These are phyloP conservation scores for Temnothorax ravouxi DNA, from an alignment of 2,888 invertebrate genomes.

Conservation along the genomic window DNA sequence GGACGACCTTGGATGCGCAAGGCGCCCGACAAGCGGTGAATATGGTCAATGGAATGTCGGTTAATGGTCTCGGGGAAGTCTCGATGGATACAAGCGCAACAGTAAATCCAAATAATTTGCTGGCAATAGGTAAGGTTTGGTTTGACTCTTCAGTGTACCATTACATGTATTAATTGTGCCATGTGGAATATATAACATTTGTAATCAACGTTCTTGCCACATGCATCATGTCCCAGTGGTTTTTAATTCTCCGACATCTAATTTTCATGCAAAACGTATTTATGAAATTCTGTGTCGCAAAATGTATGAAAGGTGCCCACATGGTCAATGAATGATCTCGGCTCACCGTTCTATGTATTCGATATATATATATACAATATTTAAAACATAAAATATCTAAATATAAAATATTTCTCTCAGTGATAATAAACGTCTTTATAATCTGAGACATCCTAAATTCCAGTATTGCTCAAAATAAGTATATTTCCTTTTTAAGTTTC, in stretches of 20 bases:
- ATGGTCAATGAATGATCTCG: conserved; percentile 21
- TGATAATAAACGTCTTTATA: conserved; percentile 27
- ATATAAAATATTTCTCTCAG: conserved; percentile 29
- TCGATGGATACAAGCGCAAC: conserved; percentile 90
- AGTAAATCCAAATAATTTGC: conserved; percentile 87
- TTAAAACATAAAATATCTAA: conserved; percentile 25
- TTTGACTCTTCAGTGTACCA: conserved; percentile 59
- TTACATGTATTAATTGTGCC: conserved; percentile 53
- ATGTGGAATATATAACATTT: conserved; percentile 43
- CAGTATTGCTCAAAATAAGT: conserved; percentile 42
- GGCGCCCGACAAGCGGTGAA: conserved; percentile 90
- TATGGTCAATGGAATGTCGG: conserved; percentile 92
- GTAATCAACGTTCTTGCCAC: conserved; percentile 42
- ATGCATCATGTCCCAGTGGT: conserved; percentile 6
- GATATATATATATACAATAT: conserved; percentile 21
- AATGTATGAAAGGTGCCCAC: conserved; percentile 13
- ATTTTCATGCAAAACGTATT: conserved; percentile 35
- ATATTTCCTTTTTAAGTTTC: conserved; percentile 9
- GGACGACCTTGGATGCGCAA: conserved; percentile 94
- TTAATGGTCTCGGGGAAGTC: conserved; percentile 91
- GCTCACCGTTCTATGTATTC: conserved; percentile 34
- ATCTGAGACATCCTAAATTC: conserved; percentile 39
- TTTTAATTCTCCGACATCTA: conserved; percentile 19
- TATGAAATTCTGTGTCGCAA: conserved; percentile 13
- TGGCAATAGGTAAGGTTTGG: conserved; percentile 84